A percentile compares a stretch with the other conserved stretches of the same genome.
Conservation (phyloP, 2,113 vertebrate species). For the Cyanoderma ruficeps region DNA sequence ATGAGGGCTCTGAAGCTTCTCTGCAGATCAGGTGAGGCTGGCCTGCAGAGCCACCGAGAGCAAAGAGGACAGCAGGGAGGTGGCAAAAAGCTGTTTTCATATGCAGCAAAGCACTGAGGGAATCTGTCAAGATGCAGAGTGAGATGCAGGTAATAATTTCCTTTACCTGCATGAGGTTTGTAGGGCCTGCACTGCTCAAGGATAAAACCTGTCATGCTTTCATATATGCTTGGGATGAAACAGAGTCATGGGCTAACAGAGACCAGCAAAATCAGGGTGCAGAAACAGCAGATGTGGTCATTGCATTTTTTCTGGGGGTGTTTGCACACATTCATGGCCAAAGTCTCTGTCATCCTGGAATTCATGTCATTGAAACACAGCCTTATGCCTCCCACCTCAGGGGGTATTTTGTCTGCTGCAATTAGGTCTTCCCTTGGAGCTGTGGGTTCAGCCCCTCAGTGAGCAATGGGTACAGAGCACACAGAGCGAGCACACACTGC, state of each 20-base stretch:
- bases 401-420: background rate
- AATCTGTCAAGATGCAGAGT: background rate
- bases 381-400: background rate
- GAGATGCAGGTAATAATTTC: background rate
- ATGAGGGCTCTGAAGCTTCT: background rate
- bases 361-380: accelerated
- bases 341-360: background rate
- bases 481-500: accelerated
- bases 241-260: background rate
- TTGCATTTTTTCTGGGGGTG: background rate
- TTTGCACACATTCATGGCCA: background rate
- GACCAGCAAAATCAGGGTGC: accelerated
- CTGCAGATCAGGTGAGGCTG: background rate
- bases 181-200: background rate
- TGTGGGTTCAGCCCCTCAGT: background rate
- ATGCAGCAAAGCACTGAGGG: background rate
- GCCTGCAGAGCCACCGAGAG: background rate
- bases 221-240: background rate
- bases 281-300: background rate
- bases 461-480: background rate
- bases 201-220: background rate
- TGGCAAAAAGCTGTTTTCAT: background rate
- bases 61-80: background rate
- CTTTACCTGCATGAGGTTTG: background rate
- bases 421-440: background rate